phyloP scores from a whole-genome alignment of 2,113 vertebrate genomes.

The Dunckerocampus dactyliophorus region DNA sequence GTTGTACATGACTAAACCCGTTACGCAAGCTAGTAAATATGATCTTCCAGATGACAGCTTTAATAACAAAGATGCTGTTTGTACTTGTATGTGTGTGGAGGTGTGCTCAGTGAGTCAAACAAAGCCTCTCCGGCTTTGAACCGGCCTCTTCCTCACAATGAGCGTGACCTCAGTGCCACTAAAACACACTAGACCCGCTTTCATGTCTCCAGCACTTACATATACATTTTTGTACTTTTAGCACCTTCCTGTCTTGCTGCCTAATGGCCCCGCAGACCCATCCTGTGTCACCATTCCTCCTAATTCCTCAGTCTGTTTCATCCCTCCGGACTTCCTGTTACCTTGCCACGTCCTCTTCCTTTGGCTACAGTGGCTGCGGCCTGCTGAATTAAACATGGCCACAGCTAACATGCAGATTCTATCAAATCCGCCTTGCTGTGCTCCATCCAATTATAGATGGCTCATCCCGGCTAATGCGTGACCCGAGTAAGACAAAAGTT shows the following conservation, averaged over 20 bases:
- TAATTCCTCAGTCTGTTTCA: conserved; percentile 43
- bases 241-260: conserved; percentile 39
- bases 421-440: conserved; percentile 44
- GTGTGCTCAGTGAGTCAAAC: conserved; percentile 34
- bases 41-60: conserved; percentile 23
- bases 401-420: conserved; percentile 26
- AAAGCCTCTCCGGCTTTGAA: conserved; percentile 12
- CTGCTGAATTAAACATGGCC: conserved; percentile 69
- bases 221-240: conserved; percentile 44
- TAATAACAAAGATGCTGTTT: conserved; percentile 28
- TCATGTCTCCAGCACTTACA: conserved; percentile 4
- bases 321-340: conserved; percentile 46
- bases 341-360: conserved; percentile 32
- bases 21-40: conserved; percentile 1
- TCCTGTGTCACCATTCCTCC: conserved; percentile 36
- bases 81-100: conserved; percentile 7
- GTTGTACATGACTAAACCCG: background rate
- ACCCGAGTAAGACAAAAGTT: conserved; percentile 55
- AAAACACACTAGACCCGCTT: conserved; percentile 21
- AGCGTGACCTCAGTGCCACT: conserved; percentile 53
- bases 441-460: conserved; percentile 68
- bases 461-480: conserved; percentile 60
- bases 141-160: conserved; percentile 57
- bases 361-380: conserved; percentile 45
- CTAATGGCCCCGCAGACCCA: conserved; percentile 45